Evolutionary conservation across 2,888 invertebrate genomes (phyloP), one percentile per base, ranked within the genome.

Genomic region (Malthinus seriepunctatus): DNA sequence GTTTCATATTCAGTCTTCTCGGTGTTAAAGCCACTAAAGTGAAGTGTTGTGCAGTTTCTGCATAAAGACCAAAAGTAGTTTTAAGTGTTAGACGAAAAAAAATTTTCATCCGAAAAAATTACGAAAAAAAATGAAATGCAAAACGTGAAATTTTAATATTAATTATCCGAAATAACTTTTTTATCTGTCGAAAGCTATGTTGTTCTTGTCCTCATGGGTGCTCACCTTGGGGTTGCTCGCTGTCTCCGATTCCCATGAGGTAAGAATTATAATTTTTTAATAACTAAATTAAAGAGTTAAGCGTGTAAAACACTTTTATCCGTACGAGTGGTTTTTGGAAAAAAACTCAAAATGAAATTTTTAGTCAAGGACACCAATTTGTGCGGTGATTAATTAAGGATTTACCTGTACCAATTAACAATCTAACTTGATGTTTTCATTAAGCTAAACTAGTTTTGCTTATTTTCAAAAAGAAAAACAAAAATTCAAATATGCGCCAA

Each of bases 191-290:
- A 15, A 35, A 55, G 55, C 54, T 51, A 60, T 60, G 59, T 46
- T 48, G 58, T 52, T 53, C 15, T 53, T 50, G 45, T 53, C 49
- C 37, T 58, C 52, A 50, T 58, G 51, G 50, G 46, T 47, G 50
- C 51, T 55, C 39, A 14, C 39, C 45, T 60, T 60, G 59, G 59
- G 54, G 54, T 50, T 51, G 46, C 45, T 60, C 51, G 55, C 46
- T 34, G 51, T 46, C 42, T 46, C 39, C 51, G 34, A 48, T 51
- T 50, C 47, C 54, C 59, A 60, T 23, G 50, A 60, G 59, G 59
- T 60, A 60, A 47, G 54, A 44, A 23, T 51, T 37, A 35, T 48
- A 48, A 23, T 23, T 23, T 23, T 23, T 23, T 23, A 3, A 5
- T 23, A 23, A 23, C 23, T 23, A 23, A 23, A 23, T 23, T 23